Evolutionary conservation across 1,140 invertebrate species (phyloP).

Genomic region (Drosophila repleta): DNA sequence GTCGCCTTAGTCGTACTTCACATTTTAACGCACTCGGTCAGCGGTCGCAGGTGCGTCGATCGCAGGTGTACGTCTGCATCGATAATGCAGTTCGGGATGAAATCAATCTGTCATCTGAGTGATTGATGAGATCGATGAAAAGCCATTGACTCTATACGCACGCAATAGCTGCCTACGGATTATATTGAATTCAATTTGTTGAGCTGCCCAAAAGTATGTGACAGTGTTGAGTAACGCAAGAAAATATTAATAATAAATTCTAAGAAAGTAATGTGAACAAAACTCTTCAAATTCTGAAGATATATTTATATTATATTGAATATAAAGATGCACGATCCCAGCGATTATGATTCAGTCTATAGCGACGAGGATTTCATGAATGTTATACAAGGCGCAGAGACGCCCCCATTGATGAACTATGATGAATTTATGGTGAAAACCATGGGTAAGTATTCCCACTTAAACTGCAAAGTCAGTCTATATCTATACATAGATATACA

Average conservation of each 20-base stretch:
- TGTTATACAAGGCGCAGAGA: constrained; percentile 51
- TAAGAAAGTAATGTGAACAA: too few relatives aligned
- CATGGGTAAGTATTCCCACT: constrained; percentile 54
- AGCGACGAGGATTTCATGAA: constrained; percentile 60
- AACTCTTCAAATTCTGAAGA: too few relatives aligned
- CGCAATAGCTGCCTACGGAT: background rate
- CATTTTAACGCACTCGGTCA: constrained; percentile 52
- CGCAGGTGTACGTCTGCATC: background rate
- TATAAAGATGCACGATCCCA: constrained; percentile 61
- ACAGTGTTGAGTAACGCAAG: constrained; percentile 11
- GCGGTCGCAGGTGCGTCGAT: constrained; percentile 20
- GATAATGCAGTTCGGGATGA: background rate
- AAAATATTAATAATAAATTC: background rate
- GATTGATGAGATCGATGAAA: background rate
- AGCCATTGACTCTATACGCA: background rate
- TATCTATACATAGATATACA: background rate
- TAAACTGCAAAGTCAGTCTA: too few relatives aligned
- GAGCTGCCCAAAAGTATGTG: constrained; percentile 59
- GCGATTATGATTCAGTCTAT: constrained; percentile 68
- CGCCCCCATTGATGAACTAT: constrained; percentile 66
- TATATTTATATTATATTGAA: too few relatives aligned
- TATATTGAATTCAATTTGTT: too few relatives aligned
- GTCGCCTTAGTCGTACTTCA: constrained; percentile 61
- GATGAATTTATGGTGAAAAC: constrained; percentile 68
- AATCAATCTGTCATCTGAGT: background rate